Evolutionary conservation across 2,888 invertebrate species (phyloP), one percentile per base, ranked within the genome.

Genomic region (Cybosia mesomella): DNA sequence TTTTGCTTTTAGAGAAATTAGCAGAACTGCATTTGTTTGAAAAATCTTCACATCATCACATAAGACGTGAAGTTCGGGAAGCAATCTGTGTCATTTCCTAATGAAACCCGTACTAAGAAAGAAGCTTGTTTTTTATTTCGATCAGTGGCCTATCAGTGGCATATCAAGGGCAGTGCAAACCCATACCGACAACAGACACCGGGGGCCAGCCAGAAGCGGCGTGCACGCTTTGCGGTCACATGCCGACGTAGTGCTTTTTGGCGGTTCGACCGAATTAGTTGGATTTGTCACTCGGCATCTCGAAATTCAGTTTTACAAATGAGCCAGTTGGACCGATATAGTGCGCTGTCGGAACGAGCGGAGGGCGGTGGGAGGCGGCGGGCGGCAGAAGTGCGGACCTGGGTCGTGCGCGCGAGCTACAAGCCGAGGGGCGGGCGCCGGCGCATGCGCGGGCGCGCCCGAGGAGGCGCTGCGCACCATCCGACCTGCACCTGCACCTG

Each of bases 381-480:
- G 22, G 59, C 18, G 64, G 89, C 87, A 18, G 59, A 8, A 59
- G 89, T 88, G 91, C 90, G 87, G 91, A 92, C 92, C 92, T 92
- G 91, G 86, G 83, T 87, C 83, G 91, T 88, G 91, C 87, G 88
- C 84, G 85, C 88, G 89, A 82, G 86, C 89, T 91, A 90, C 85
- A 87, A 87, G 57, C 24, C 55, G 89, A 89, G 81, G 87, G 77
- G 89, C 86, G 87, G 85, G 85, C 83, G 28, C 28, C 28, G 87
- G 89, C 87, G 89, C 89, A 91, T 90, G 93, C 92, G 91, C 49
- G 83, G 91, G 91, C 86, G 94, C 94, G 84, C 93, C 92, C 87
- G 92, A 93, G 71, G 95, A 94, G 85, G 92, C 94, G 90, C 94
- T 94, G 88, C 95, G 94, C 89, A 94, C 94, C 92, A 95, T 93